Base-by-base conservation (phyloP, 2,797 vertebrate genomes). In the Tragopan temminckii region DNA sequence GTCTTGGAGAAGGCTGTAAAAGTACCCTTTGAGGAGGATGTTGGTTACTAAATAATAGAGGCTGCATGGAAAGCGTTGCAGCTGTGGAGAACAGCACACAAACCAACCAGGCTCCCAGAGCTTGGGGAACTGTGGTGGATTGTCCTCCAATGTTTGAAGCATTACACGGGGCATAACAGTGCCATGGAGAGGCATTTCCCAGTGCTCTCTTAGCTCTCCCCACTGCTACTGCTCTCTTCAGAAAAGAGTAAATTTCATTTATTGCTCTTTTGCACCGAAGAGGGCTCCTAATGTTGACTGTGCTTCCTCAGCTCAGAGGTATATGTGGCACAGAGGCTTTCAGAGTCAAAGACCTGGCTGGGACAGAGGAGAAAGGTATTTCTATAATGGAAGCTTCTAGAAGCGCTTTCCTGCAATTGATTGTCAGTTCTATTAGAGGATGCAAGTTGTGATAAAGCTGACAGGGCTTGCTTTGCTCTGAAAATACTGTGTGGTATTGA, bases 91-190 rank as follows among this genome's bases (percentile, higher is more conserved):
- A 40, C 8, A 58, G 35, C 59, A 19, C 33, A 59, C 18, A 24
- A 38, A 16, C 43, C 15, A 67, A 2, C 5, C 67, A 78, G 53
- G 5, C 0, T 24, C 23, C 40, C 0, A 1, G 48, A 45, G 66
- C 29, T 50, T 5, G 5, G 53, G 33, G 45, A 58, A 10, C 57
- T 27, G 8, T 11, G 15, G 10, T 25, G n/a, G 38, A 5, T 20
- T 8, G 23, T 64, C 18, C 43, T 76, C 19, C 45, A 48, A 31
- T 15, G 33, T 48, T 80, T 50, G 83, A 75, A 80, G 10, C 21
- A n/a, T 38, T 29, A 7, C 9, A 4, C 4, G 24, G 35, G 14
- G 11, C 2, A 0, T 25, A 40, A 21, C 11, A 19, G 18, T 24
- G 19, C 35, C 0, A 1, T 13, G 25, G 36, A 64, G 45, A 15